phyloP scores from a whole-genome alignment of 2,888 invertebrate species.

The Plusia festucae region DNA sequence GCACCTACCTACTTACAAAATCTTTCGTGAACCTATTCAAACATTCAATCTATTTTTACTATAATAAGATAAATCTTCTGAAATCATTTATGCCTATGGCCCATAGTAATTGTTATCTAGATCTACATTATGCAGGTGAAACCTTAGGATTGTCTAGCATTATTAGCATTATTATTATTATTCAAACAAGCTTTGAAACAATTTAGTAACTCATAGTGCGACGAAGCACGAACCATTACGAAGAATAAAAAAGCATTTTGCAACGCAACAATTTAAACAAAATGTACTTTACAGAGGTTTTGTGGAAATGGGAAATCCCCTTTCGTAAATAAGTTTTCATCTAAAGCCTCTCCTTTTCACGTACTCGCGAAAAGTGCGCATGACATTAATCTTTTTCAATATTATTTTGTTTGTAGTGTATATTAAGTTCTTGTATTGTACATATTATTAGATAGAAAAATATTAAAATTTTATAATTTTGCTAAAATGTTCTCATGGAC shows the following conservation, averaged over 20 bases:
- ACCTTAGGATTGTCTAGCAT: no score
- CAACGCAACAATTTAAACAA: constrained; percentile 3
- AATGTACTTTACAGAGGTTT: neutral
- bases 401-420: neutral
- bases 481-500: neutral
- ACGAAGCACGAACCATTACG: neutral
- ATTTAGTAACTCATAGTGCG: no score
- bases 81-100: no score
- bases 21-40: no score
- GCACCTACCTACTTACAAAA: no score
- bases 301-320: constrained; percentile 40
- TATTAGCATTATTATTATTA: no score
- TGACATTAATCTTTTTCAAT: neutral
- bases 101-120: no score
- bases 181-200: neutral
- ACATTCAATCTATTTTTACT: no score
- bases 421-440: neutral
- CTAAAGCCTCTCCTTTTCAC: constrained; percentile 27
- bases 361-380: neutral
- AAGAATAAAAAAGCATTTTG: neutral
- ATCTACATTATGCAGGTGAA: no score
- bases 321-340: constrained; percentile 32
- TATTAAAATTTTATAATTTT: neutral
- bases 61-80: no score
- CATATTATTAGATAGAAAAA: neutral